Evolutionary conservation across 2,797 vertebrate genomes (phyloP), one percentile per base, ranked within the genome.

Genomic region (Epinephelus awoara): DNA sequence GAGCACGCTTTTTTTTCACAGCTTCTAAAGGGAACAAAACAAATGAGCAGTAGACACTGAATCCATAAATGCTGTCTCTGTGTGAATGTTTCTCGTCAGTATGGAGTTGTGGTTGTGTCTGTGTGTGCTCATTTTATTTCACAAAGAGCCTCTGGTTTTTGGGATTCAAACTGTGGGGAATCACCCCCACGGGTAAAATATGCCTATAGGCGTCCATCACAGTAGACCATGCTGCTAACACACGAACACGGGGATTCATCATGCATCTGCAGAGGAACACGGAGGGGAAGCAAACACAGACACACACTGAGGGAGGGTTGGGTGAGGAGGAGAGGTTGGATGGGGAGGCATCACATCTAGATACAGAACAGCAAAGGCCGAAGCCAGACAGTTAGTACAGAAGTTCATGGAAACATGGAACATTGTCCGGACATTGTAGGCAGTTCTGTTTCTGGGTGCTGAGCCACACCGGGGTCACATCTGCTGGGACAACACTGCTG

Each of bases 201-300:
- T 51, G 51, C 75, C 75, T 69, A 52, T 17, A 80, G 83, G 85
- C 46, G 68, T 89, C 86, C 87, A 87, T 90, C 85, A 89, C 82
- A 80, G 87, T 90, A 92, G 89, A 93, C 87, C 92, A 92, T 94
- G 93, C 93, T 93, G 90, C 89, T 92, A 91, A 84, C 82, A 90
- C 88, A 81, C 83, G 29, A 69, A 91, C 77, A 85, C 70, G 1
- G 76, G 75, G 76, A 25, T 46, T 92, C 79, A 12, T 89, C 94
- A 95, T 95, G 94, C 93, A 92, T 91, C 85, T 88, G 79, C 75
- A 85, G 83, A 84, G 73, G 71, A 86, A 88, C 87, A 91, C 75
- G 18, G 55, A 77, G 71, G 79, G 67, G 59, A 68, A 2, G 80
- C 67, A 59, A 82, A 84, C 83, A 92, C 80, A 23, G 71, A 85